phyloP scores from a whole-genome alignment of 2,113 vertebrate genomes.

The Argyrosomus japonicus region DNA sequence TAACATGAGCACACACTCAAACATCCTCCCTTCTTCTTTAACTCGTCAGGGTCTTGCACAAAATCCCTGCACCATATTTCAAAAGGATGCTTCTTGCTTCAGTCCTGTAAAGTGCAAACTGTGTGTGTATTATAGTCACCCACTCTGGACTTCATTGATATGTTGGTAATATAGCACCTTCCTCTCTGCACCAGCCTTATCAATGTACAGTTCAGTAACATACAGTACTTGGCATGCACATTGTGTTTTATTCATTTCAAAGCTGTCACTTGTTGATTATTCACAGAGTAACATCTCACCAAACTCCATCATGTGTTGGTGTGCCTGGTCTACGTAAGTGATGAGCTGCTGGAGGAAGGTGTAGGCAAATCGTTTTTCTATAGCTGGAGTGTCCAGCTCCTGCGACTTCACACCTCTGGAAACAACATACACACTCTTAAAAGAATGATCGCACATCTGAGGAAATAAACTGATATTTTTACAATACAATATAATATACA shows the following conservation, averaged over 20 bases:
- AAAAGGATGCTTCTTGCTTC: background rate
- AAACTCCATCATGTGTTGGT: constrained; percentile 94
- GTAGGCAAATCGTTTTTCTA: constrained; percentile 97
- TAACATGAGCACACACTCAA: background rate
- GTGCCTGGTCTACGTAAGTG: constrained; percentile 93
- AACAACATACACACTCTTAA: constrained; percentile 31
- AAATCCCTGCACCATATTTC: background rate
- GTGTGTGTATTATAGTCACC: background rate
- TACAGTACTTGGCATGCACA: background rate
- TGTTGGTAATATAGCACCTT: background rate
- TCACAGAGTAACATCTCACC: constrained; percentile 78
- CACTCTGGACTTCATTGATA: too few species aligned
- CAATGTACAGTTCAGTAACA: background rate
- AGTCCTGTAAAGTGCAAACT: background rate
- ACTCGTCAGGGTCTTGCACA: background rate
- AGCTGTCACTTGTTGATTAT: background rate
- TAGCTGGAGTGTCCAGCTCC: constrained; percentile 94
- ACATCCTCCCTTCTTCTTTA: background rate
- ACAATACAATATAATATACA: background rate
- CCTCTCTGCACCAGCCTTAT: background rate
- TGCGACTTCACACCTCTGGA: constrained; percentile 91
- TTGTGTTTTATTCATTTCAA: background rate
- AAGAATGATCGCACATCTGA: background rate
- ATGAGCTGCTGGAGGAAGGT: constrained; percentile 96
- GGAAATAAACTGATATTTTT: background rate